These are phyloP conservation scores for Euphydryas editha DNA, from an alignment of 2,888 invertebrate genomes.

Conservation along the genomic window DNA sequence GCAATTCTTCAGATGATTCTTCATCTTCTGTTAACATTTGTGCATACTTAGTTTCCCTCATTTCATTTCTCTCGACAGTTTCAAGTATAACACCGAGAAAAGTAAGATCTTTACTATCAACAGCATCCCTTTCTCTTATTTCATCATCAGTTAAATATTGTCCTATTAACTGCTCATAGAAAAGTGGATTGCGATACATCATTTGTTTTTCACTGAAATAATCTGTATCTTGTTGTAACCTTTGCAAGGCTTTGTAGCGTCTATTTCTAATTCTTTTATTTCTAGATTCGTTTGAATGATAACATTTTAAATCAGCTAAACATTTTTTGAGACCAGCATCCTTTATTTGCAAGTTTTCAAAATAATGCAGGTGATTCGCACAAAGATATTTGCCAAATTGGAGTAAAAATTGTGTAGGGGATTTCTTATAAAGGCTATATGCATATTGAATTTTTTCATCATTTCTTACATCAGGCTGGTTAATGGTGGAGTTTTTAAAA, in stretches of 20 bases:
- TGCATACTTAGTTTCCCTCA: slow-evolving; percentile 84
- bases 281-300: slow-evolving; percentile 78
- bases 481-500: slow-evolving; percentile 92
- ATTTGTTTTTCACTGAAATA: slow-evolving; percentile 97
- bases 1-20: slow-evolving; percentile 55
- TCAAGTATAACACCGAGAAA: slow-evolving; percentile 91
- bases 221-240: slow-evolving; percentile 86
- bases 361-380: slow-evolving; percentile 87
- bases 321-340: slow-evolving; percentile 65
- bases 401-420: slow-evolving; percentile 87
- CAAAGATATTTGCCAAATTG: slow-evolving; percentile 90
- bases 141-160: slow-evolving; percentile 92
- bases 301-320: slow-evolving; percentile 84
- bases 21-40: slow-evolving; percentile 85
- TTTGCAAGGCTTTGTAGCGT: slow-evolving; percentile 91
- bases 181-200: slow-evolving; percentile 94
- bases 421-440: slow-evolving; percentile 84
- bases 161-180: slow-evolving; percentile 95
- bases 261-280: slow-evolving; percentile 88
- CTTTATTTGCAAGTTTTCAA: slow-evolving; percentile 71
- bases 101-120: slow-evolving; percentile 82
- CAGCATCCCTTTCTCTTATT: slow-evolving; percentile 85
- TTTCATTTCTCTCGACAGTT: slow-evolving; percentile 89
- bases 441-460: slow-evolving; percentile 89
- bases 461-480: slow-evolving; percentile 88